phyloP scores from a whole-genome alignment of 2,888 invertebrate species.

The Dendrolimus houi region DNA sequence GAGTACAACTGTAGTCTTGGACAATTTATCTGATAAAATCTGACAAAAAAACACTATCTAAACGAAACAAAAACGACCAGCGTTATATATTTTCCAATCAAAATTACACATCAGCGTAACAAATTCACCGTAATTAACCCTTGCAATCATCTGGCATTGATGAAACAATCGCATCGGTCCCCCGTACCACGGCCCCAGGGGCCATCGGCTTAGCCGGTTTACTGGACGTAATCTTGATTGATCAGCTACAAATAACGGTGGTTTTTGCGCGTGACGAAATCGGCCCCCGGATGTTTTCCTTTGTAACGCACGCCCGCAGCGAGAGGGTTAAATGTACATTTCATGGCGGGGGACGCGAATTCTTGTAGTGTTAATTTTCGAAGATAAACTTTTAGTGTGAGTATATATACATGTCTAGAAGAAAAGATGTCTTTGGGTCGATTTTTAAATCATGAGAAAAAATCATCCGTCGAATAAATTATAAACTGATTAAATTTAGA shows the following conservation, averaged over 20 bases:
- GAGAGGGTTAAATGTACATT: conserved; percentile 38
- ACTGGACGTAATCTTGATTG: conserved; percentile 71
- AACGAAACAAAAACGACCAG: too few species aligned
- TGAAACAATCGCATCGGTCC: conserved; percentile 52
- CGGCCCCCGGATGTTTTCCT: conserved; percentile 1
- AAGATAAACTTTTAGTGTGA: not conserved
- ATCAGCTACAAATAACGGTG: conserved; percentile 67
- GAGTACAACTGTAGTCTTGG: too few species aligned
- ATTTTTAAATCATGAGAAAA: too few species aligned
- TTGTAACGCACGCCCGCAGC: conserved; percentile 3
- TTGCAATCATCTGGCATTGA: conserved; percentile 55
- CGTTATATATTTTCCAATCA: not conserved
- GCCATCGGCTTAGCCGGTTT: conserved; percentile 34
- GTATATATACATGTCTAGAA: too few species aligned
- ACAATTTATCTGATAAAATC: too few species aligned
- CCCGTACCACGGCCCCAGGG: conserved; percentile 33
- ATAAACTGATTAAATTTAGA: too few species aligned
- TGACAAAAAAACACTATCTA: too few species aligned
- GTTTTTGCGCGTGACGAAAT: conserved; percentile 11
- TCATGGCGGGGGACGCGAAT: conserved; percentile 14
- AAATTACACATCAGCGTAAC: not conserved
- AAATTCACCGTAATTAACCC: conserved; percentile 27
- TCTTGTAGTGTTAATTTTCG: conserved; percentile 6
- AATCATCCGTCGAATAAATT: too few species aligned
- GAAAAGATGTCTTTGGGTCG: too few species aligned